Base-by-base conservation (phyloP, 2,888 invertebrate genomes). In the Perithous albicinctus region DNA sequence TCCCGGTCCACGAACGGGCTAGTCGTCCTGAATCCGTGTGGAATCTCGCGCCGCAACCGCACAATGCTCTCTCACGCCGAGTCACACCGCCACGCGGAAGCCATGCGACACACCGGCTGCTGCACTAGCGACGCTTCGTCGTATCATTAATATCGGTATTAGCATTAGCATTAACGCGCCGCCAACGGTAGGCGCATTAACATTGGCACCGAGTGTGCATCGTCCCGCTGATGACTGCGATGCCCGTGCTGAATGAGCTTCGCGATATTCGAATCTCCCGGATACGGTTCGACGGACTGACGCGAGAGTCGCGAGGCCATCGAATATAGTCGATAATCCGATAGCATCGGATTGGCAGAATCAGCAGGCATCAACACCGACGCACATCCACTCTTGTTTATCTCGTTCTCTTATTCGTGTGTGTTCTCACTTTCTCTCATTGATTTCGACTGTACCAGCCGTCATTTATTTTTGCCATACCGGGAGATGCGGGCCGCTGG, bases 91-190 rank as follows among this genome's bases (percentile, higher is more conserved):
- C n/a, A 61, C 38, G 51, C 48, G n/a, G n/a, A 69, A 43, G 43
- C 32, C 75, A 43, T 18, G 56, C 20, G 41, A 32, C 61, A 32
- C 61, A 74, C 54, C 41, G 43, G 79, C 66, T 66, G 64, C 29
- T 41, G 59, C 43, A 12, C 32, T 29, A 63, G 64, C 38, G 38
- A 43, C 54, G 72, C 67, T 69, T 74, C 73, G 63, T 76, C 79
- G 48, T 64, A 66, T 79, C 87, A 87, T 88, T 87, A 88, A 85
- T 87, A 90, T 88, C 86, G 85, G 85, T 89, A 88, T 89, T 88
- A 87, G 87, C 90, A 89, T 90, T 90, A 89, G 87, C 90, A 88
- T 85, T 85, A 86, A 84, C 84, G 82, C 83, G 67, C 8, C 74
- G 85, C 82, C 80, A 81, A 80, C 51, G 59, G 43, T 67, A 54